Evolutionary conservation across 2,888 invertebrate species (phyloP).

Genomic region (Chrysodeixis includens): DNA sequence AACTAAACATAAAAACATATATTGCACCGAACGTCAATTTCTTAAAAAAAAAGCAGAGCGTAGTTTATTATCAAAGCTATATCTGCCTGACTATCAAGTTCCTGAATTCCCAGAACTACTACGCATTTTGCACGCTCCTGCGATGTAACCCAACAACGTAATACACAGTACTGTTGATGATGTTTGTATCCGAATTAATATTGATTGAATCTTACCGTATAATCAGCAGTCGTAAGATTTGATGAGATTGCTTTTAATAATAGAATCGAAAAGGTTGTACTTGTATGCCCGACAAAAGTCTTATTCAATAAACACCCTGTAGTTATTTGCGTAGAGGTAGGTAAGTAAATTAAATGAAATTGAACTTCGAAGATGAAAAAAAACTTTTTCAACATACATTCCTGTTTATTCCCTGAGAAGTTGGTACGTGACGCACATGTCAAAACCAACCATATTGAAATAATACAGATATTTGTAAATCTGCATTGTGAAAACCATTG

Average conservation of each 20-base stretch:
- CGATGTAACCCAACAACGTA: neutral
- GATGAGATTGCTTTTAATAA: conserved; percentile 3
- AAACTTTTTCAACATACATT: neutral
- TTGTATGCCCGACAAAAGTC: neutral
- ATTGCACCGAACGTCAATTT: no score
- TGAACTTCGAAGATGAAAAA: neutral
- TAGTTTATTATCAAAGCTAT: neutral
- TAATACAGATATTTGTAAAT: conserved; percentile 53
- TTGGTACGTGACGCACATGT: conserved; percentile 44
- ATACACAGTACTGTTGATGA: neutral
- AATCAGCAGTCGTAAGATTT: neutral
- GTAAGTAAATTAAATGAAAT: no score
- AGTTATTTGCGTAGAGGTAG: neutral
- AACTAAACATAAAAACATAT: no score
- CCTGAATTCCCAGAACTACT: neutral
- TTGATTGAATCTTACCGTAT: neutral
- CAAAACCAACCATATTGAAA: conserved; percentile 38
- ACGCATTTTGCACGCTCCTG: neutral
- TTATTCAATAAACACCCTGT: neutral
- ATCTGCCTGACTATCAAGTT: neutral
- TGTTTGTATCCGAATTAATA: neutral
- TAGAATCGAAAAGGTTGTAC: neutral
- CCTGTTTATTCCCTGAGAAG: conserved; percentile 34
- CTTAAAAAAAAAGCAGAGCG: no score
- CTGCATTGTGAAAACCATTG: conserved; percentile 61